phyloP scores from a whole-genome alignment of 2,888 invertebrate species.

The Ectemnius lituratus region DNA sequence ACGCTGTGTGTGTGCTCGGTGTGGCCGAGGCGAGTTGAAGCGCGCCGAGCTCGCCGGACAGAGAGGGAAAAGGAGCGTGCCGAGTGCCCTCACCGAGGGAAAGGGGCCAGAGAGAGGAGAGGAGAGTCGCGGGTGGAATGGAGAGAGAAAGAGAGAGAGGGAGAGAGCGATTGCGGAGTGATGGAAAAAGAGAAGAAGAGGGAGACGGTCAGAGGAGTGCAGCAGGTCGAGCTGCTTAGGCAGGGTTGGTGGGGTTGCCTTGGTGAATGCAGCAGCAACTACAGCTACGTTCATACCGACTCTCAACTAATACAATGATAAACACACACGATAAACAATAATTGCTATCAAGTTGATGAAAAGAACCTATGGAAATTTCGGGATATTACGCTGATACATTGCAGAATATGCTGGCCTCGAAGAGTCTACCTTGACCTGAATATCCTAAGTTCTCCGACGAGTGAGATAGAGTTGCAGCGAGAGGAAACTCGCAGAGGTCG shows the following conservation, averaged over 20 bases:
- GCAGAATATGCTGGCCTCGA: too few species aligned
- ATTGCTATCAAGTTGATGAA: neutral
- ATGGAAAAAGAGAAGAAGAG: constrained; percentile 18
- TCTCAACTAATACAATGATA: constrained; percentile 1
- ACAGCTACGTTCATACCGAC: constrained; percentile 17
- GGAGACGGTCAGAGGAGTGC: constrained; percentile 43
- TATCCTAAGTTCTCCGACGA: too few species aligned
- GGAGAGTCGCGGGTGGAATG: constrained; percentile 20
- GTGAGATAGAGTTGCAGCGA: too few species aligned
- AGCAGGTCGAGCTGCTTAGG: constrained; percentile 53
- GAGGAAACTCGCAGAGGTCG: too few species aligned
- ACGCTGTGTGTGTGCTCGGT: neutral
- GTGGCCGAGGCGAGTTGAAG: neutral
- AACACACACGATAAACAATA: neutral
- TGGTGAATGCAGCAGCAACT: constrained; percentile 15
- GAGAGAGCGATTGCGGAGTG: constrained; percentile 16
- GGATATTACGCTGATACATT: too few species aligned
- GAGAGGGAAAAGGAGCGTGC: constrained; percentile 3
- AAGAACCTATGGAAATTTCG: neutral
- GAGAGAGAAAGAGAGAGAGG: constrained; percentile 11
- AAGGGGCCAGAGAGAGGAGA: constrained; percentile 19
- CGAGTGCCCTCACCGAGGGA: constrained; percentile 7
- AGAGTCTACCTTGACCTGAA: too few species aligned
- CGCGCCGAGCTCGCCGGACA: neutral
- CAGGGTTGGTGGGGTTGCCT: constrained; percentile 54